These are phyloP conservation scores for Zaprionus nigranus DNA, from an alignment of 1,140 invertebrate genomes.

Conservation along the genomic window DNA sequence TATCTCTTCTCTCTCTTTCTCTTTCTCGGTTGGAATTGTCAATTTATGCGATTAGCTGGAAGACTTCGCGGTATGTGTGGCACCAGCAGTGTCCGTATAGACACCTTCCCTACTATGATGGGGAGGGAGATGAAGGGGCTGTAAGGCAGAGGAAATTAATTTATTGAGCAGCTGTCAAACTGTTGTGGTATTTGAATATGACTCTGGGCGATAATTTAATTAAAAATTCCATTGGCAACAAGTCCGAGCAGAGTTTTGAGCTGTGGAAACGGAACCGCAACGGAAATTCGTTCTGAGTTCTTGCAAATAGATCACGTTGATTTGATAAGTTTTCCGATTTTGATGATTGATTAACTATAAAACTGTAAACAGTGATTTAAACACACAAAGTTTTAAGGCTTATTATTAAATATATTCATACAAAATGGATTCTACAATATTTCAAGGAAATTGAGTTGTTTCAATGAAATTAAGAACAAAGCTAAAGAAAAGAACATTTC, in stretches of 20 bases:
- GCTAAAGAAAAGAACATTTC: neutral
- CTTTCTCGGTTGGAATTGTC: neutral
- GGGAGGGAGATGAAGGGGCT: neutral
- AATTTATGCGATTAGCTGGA: constrained; percentile 19
- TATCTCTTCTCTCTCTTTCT: no score
- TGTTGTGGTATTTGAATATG: constrained; percentile 39
- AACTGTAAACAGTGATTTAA: no score
- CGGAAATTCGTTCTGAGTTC: constrained; percentile 25
- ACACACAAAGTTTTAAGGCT: no score
- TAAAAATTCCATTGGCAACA: constrained; percentile 44
- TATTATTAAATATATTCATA: neutral
- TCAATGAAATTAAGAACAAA: neutral
- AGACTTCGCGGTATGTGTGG: neutral
- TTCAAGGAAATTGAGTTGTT: neutral
- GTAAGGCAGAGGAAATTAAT: constrained; percentile 44
- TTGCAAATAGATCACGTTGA: constrained; percentile 31
- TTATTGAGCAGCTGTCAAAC: constrained; percentile 39
- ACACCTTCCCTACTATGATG: neutral
- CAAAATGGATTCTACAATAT: neutral
- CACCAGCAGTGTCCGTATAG: neutral
- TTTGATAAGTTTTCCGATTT: constrained; percentile 9
- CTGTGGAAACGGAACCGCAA: constrained; percentile 1
- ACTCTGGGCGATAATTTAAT: constrained; percentile 47
- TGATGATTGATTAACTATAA: neutral
- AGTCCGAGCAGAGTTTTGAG: neutral